Base-by-base conservation (phyloP, 1,140 invertebrate genomes). In the Psilanteris sp. region DNA sequence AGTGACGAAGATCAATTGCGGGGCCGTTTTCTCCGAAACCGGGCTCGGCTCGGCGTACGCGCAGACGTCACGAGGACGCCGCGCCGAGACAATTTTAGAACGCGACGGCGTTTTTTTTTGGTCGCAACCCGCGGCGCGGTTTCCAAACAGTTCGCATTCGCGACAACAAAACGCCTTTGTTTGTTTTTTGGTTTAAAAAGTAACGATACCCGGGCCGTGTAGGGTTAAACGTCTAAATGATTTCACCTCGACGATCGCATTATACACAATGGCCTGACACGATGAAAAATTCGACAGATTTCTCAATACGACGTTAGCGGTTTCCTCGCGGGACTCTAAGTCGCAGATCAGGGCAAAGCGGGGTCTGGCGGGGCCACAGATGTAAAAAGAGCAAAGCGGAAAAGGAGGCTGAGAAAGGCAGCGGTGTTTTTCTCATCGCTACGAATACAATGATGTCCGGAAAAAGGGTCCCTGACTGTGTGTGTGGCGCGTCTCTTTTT, bases 361-460 rank as follows among this genome's bases (percentile, higher is more conserved):
- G 72, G 72, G 64, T 76, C 50, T 68, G 55, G 48, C 62, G 67
- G 64, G 64, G 68, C 70, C 64, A 70, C 68, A 78, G 70, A 70
- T 76, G 72, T 73, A 73, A 74, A 61, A 77, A 73, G 57, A 77
- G 73, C 32, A 64, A 52, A 62, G 57, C 74, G 66, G 72, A 76
- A 74, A 71, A 67, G 64, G 70, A 74, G 66, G 71, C 71, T 71
- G 73, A 66, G 64, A 70, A 54, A 48, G 66, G 66, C 76, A 70
- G 71, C 67, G 59, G 64, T 78, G 76, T 72, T 79, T 76, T 79
- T 79, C 73, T 66, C 68, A 61, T 76, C 67, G 66, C 37, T 37
- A 43, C 29, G 77, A 76, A 79, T 72, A 79, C 77, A 79, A 79
- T 79, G 67, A 79, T 79, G 71, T 73, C 78, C 62, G 71, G 77